Conservation (phyloP, 2,113 vertebrate genomes). For the Dinomys branickii region DNA sequence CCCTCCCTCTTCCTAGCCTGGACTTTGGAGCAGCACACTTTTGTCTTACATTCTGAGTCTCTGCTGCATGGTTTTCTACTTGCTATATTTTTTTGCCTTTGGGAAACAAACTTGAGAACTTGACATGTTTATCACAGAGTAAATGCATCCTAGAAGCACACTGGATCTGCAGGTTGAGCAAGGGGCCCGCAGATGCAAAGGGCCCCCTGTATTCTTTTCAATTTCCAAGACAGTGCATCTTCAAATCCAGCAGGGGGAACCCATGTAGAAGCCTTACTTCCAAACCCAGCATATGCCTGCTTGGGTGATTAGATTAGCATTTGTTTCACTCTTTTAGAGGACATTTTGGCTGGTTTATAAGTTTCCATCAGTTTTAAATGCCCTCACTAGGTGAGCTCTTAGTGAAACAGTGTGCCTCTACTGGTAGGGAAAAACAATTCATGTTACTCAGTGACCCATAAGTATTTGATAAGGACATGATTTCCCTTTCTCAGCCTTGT, state of each 20-base stretch:
- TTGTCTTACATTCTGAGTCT: conserved; percentile 16
- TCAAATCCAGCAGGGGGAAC: conserved; percentile 88
- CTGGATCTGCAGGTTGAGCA: conserved; percentile 31
- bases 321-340: conserved; percentile 34
- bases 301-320: conserved; percentile 60
- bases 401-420: conserved; percentile 49
- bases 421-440: conserved; percentile 31
- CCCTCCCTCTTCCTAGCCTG: accelerated
- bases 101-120: conserved; percentile 36
- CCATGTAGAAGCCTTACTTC: conserved; percentile 83
- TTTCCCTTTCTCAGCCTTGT: conserved; percentile 40
- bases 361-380: conserved; percentile 43
- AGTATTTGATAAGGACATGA: conserved; percentile 59
- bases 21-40: neutral
- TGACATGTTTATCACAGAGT: neutral
- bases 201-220: neutral
- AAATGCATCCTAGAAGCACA: neutral
- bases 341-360: conserved; percentile 26
- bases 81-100: conserved; percentile 31
- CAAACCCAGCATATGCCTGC: conserved; percentile 7
- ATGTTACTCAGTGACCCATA: conserved; percentile 53
- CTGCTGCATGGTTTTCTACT: neutral
- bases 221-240: conserved; percentile 72
- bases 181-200: conserved; percentile 12
- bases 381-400: conserved; percentile 60